Conservation (phyloP, 2,113 vertebrate species). For the Chunga burmeisteri region DNA sequence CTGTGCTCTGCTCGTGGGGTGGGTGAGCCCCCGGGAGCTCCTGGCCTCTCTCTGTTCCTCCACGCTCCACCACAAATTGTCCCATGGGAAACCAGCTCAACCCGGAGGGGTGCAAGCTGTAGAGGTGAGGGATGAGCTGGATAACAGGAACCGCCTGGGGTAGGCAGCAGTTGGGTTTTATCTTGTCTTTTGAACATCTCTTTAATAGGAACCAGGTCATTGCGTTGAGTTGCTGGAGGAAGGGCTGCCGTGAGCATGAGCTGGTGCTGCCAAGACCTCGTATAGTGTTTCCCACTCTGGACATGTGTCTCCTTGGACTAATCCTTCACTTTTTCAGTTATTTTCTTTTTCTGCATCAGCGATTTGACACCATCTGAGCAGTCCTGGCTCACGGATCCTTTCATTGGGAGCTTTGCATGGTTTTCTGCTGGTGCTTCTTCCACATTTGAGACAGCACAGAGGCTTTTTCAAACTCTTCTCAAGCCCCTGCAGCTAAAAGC, state of each 20-base stretch:
- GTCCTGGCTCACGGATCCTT: not conserved
- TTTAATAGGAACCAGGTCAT: not conserved
- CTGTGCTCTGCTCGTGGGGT: not conserved
- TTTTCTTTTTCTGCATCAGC: not conserved
- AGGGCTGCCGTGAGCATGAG: fast-evolving
- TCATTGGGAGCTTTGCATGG: not conserved
- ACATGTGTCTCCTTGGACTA: not conserved
- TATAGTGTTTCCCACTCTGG: not conserved
- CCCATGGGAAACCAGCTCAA: not conserved
- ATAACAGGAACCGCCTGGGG: not conserved
- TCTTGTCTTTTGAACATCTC: not conserved
- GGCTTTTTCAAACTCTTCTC: not conserved
- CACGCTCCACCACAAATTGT: not conserved
- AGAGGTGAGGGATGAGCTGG: not conserved
- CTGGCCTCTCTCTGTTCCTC: not conserved
- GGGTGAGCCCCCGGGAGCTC: not conserved
- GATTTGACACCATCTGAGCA: not conserved
- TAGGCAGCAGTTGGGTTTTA: not conserved
- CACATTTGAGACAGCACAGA: fast-evolving
- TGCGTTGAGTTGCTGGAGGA: not conserved
- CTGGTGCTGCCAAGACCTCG: not conserved
- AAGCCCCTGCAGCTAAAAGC: not conserved
- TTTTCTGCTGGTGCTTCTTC: not conserved
- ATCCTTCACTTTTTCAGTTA: not conserved
- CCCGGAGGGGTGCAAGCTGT: not conserved